A percentile compares a stretch with the other conserved stretches of the same genome.
Conservation (phyloP, 1,140 invertebrate species). For the Latrodectus geometricus region DNA sequence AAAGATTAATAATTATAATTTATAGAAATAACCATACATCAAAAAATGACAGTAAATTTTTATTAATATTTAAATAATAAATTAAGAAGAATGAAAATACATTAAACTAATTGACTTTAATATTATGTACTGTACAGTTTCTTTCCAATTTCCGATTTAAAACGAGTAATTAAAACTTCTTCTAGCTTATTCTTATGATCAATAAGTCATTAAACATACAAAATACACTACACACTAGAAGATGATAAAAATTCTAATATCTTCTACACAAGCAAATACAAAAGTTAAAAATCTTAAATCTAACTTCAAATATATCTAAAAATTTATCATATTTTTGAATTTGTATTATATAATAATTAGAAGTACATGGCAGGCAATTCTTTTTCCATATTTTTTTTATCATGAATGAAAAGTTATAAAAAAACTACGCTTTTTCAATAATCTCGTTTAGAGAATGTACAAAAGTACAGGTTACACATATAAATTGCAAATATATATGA, state of each 20-base stretch:
- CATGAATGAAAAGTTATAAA: constrained; percentile 28
- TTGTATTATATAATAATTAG: constrained; percentile 40
- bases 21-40: too few relatives aligned
- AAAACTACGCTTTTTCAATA: constrained; percentile 19
- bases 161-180: too few relatives aligned
- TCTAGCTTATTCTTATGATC: too few relatives aligned
- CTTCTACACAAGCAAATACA: constrained; percentile 29
- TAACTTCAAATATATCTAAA: constrained; percentile 36
- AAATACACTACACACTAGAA: constrained; percentile 38
- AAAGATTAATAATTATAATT: too few relatives aligned
- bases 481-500: background rate
- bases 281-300: constrained; percentile 47
- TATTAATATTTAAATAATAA: too few relatives aligned
- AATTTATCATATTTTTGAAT: constrained; percentile 34
- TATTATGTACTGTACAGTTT: too few relatives aligned
- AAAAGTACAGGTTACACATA: constrained; percentile 9
- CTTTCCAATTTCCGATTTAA: too few relatives aligned
- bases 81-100: too few relatives aligned
- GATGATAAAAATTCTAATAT: constrained; percentile 38
- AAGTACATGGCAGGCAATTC: constrained; percentile 48
- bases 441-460: constrained; percentile 19
- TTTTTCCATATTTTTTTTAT: constrained; percentile 18
- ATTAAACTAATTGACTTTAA: too few relatives aligned
- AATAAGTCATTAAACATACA: constrained; percentile 1
- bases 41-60: too few relatives aligned